A percentile compares a stretch with the other conserved stretches of the same genome.
Conservation (phyloP, 2,888 invertebrate genomes). For the Zhuqinia jingwanae region DNA sequence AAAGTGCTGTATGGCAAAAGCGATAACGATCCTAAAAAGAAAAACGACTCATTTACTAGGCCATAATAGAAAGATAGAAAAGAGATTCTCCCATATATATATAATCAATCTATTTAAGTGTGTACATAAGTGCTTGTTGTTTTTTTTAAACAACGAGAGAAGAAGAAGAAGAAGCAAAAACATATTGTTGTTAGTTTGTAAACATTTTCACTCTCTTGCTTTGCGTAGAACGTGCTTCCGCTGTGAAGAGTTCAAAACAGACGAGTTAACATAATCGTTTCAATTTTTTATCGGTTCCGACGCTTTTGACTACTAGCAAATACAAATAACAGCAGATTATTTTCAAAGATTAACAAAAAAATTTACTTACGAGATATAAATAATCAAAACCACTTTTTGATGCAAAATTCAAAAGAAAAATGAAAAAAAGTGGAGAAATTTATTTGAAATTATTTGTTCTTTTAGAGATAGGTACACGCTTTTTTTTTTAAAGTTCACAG, state of each 20-base stretch:
- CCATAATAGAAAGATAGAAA: not conserved
- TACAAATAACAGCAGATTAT: not conserved
- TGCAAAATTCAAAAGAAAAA: too few relatives aligned
- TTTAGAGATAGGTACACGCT: too few relatives aligned
- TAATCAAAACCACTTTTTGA: too few relatives aligned
- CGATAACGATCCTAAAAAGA: not conserved
- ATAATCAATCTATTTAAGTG: slow-evolving; percentile 15
- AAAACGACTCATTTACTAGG: not conserved
- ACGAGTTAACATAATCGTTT: too few relatives aligned
- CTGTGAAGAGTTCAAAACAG: not conserved
- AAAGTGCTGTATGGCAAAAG: not conserved
- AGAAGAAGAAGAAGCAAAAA: not conserved
- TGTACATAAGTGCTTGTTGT: not conserved
- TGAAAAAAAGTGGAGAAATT: too few relatives aligned
- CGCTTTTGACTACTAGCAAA: not conserved
- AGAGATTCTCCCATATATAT: not conserved
- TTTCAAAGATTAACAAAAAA: too few relatives aligned
- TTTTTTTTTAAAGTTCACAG: too few relatives aligned
- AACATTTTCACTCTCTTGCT: slow-evolving; percentile 12
- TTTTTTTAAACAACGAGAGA: too few relatives aligned
- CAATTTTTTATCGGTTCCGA: not conserved
- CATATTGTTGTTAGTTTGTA: not conserved
- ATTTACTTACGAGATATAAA: too few relatives aligned
- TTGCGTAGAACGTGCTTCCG: not conserved
- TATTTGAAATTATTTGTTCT: too few relatives aligned